phyloP scores from a whole-genome alignment of 37 sponge, comb jelly and placozoan genomes.

The Mnemiopsis leidyi region DNA sequence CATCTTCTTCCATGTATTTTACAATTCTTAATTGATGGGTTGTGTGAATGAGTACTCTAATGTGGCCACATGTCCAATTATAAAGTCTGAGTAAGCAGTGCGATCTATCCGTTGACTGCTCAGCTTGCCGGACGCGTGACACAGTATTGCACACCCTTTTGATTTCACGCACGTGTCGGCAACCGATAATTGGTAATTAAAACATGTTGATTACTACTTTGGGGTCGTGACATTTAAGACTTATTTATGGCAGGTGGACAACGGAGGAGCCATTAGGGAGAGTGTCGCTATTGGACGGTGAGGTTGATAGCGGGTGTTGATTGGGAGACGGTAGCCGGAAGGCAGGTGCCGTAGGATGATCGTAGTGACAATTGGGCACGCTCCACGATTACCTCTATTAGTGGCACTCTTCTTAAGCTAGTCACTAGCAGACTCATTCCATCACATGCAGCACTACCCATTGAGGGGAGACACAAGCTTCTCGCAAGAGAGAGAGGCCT shows the following conservation, averaged over 20 bases:
- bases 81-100: not conserved
- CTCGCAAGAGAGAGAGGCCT: not conserved
- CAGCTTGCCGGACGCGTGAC: not conserved
- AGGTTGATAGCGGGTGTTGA: not conserved
- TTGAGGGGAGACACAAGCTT: not conserved
- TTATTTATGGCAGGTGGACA: not conserved
- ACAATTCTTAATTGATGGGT: not conserved
- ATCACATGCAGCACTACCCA: not conserved
- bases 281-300: not conserved
- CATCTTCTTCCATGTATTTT: not conserved
- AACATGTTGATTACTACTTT: not conserved
- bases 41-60: not conserved
- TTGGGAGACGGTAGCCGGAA: not conserved
- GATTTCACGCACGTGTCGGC: not conserved
- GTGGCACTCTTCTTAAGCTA: not conserved
- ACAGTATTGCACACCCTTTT: not conserved
- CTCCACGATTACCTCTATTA: not conserved
- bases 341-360: not conserved
- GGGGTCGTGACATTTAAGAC: not conserved
- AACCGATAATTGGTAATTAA: not conserved
- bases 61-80: not conserved
- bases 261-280: not conserved
- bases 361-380: not conserved
- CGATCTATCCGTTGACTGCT: no score
- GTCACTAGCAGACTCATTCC: not conserved